Conservation (phyloP, 2,797 vertebrate genomes). For the Acomys russatus region DNA sequence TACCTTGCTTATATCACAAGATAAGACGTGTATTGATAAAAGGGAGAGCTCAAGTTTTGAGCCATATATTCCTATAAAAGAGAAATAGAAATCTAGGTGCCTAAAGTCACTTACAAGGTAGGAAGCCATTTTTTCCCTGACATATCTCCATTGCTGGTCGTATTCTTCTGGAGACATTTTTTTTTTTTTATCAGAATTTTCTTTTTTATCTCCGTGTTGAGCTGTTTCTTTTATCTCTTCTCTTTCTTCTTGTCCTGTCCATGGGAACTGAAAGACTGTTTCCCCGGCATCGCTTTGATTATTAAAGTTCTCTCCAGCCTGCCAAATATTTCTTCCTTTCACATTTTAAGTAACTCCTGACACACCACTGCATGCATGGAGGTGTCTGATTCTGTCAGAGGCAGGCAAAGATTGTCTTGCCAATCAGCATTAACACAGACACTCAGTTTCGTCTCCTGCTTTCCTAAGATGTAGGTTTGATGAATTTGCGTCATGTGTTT, state of each 20-base stretch:
- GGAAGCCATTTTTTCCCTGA: neutral
- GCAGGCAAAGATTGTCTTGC: slow-evolving; percentile 33
- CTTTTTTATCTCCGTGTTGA: neutral
- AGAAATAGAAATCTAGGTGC: neutral
- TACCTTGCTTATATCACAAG: slow-evolving; percentile 26
- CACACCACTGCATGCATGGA: neutral
- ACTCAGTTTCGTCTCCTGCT: neutral
- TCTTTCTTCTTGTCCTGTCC: neutral
- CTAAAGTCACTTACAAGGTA: neutral
- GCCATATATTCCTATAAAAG: neutral
- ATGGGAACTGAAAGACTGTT: neutral
- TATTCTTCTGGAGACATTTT: neutral
- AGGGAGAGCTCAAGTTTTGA: slow-evolving; percentile 26
- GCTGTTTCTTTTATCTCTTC: neutral
- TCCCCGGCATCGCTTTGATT: neutral
- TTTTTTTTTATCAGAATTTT: neutral
- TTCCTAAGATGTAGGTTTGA: slow-evolving; percentile 33
- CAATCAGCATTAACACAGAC: slow-evolving; percentile 10
- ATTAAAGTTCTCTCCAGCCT: neutral
- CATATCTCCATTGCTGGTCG: neutral
- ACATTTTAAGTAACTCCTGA: slow-evolving; percentile 42
- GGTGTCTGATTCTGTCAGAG: slow-evolving; percentile 34
- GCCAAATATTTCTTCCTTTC: neutral
- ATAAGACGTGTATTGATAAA: neutral
- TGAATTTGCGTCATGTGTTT: slow-evolving; percentile 24